These are phyloP conservation scores for Pachycephus smyrnensis DNA, from an alignment of 2,888 invertebrate species.

Conservation along the genomic window DNA sequence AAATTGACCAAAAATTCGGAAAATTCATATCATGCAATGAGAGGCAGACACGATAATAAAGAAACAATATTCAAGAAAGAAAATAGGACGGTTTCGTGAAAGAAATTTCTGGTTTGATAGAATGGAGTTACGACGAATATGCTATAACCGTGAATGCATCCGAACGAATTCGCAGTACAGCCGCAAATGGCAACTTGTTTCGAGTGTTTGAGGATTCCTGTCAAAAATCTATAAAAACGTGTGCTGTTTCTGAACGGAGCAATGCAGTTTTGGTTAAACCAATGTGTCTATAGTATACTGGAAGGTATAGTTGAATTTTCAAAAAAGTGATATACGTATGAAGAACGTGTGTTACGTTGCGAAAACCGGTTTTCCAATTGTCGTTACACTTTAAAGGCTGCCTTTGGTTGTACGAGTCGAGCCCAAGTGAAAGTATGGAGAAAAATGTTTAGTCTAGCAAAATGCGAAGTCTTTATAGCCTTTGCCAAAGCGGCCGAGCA, in stretches of 20 bases:
- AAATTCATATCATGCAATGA: background rate
- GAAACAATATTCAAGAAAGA: background rate
- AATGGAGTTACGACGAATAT: background rate
- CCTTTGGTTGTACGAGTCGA: background rate
- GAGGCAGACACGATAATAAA: background rate
- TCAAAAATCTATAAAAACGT: background rate
- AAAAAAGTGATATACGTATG: background rate
- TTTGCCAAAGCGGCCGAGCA: background rate
- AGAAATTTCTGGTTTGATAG: background rate
- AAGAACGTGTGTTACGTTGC: slow-evolving; percentile 6
- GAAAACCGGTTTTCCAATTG: slow-evolving; percentile 22
- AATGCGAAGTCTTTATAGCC: background rate
- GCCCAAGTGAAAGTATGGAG: background rate
- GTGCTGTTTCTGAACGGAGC: background rate
- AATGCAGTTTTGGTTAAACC: background rate
- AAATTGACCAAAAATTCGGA: background rate
- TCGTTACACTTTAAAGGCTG: slow-evolving; percentile 14
- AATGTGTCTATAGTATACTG: background rate
- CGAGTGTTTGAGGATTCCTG: background rate
- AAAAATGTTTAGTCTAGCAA: background rate
- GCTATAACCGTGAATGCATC: background rate
- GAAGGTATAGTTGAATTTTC: background rate
- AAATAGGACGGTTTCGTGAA: background rate
- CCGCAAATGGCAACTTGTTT: slow-evolving; percentile 10
- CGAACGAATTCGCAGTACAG: background rate